Evolutionary conservation across 2,797 vertebrate genomes (phyloP), one percentile per base, ranked within the genome.

Genomic region (Scyliorhinus canicula): DNA sequence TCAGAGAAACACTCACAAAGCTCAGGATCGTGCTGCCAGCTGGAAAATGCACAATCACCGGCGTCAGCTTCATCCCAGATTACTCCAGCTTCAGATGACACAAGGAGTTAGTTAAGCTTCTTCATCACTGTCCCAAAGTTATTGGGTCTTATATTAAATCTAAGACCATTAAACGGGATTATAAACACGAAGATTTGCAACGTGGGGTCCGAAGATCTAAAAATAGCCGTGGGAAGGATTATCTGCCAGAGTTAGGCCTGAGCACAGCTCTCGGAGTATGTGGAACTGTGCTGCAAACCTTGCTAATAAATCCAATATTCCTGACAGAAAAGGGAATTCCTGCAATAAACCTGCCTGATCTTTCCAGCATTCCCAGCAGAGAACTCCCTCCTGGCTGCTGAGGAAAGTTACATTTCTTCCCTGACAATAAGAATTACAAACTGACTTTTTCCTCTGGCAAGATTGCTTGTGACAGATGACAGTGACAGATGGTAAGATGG

Each of bases 121-220:
- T 91, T 91, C 88, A 65, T 24, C 57, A 28, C 88, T 3, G 9
- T 91, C 88, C 21, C 88, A 65, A 91, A 65, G 21, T 91, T 65
- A 91, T 44, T 91, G 88, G 19, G 57, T 65, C 21, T 44, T 44
- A 35, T 5, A 93, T 71, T 93, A 93, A 52, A 71, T 52, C 93
- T 71, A 93, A 93, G 47, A 40, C 65, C 44, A 26, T 93, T 93
- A 93, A 93, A 93, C 24, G 31, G 47, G 93, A 93, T 71, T 93
- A 93, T 19, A 93, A 47, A 71, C 52, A 63, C 26, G 40, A 50
- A 69, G 60, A 50, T 93, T 93, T 69, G 40, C 91, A 63, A 91
- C 52, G 31, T 86, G 57, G 28, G 40, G 65, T 31, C 93, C 12
- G 93, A 71, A 50, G 26, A 93, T 47, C 88, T 91, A 91, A 91